These are phyloP conservation scores for Apteryx owenii DNA, from an alignment of 2,113 vertebrate species.

Conservation along the genomic window DNA sequence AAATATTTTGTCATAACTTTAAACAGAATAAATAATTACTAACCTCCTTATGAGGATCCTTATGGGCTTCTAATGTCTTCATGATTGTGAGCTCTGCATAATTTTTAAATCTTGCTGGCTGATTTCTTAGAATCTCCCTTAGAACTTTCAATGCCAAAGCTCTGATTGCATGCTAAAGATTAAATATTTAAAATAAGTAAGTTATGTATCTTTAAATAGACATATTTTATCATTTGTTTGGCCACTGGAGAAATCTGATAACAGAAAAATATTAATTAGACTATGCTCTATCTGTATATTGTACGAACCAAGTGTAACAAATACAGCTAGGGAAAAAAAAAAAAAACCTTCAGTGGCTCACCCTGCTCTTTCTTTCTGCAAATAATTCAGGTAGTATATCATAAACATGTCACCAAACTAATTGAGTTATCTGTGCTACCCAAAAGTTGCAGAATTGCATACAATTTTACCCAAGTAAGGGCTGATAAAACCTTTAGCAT, in stretches of 20 bases:
- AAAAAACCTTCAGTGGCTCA: not conserved
- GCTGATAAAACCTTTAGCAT: not conserved
- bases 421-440: not conserved
- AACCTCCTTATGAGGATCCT: slow-evolving; percentile 96
- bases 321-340: not conserved
- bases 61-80: slow-evolving; percentile 95
- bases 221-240: not conserved
- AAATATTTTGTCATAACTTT: not conserved
- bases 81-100: slow-evolving; percentile 97
- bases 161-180: slow-evolving; percentile 89
- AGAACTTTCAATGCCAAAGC: slow-evolving; percentile 92
- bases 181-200: slow-evolving; percentile 38
- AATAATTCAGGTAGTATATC: not conserved
- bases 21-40: not conserved
- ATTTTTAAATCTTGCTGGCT: slow-evolving; percentile 96
- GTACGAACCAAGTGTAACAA: not conserved
- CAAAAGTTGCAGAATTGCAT: not conserved
- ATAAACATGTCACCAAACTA: not conserved
- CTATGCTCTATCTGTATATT: not conserved
- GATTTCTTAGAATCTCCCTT: slow-evolving; percentile 92
- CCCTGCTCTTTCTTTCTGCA: not conserved
- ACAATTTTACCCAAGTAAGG: not conserved
- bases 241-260: not conserved
- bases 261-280: not conserved
- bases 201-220: not conserved